Evolutionary conservation across 1,140 invertebrate genomes (phyloP), one percentile per base, ranked within the genome.

Genomic region (Zaprionus ghesquierei): DNA sequence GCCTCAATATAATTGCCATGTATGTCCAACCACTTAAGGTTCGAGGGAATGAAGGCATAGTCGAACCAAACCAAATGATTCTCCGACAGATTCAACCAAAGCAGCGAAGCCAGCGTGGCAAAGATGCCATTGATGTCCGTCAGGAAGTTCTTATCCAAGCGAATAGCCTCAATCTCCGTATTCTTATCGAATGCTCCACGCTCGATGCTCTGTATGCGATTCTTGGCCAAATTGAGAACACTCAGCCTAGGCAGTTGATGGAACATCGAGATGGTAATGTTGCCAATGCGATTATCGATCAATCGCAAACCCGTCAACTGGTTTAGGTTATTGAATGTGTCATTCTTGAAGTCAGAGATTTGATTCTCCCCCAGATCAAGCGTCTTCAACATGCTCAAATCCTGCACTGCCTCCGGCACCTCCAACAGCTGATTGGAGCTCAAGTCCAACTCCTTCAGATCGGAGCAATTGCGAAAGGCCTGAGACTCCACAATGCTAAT

Each of bases 31-130:
- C 96, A 97, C 89, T 96, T 95, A 2, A 97, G 93, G 84, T 94
- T 95, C 44, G 93, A 93, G 1, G 97, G 97, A 58, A 98, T 93
- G 75, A 96, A 94, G 33, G 94, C 94, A 87, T 97, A 97, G 89
- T 97, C 96, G 90, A 97, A 97, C 93, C 95, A 95, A 15, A 95
- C 94, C 76, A 97, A 93, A 89, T 94, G 94, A 92, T 98, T 98
- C 92, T 96, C 96, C 10, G 96, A 97, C 66, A 97, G 94, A 93
- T 97, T 97, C 12, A 97, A 91, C 96, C 96, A 97, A 63, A 96
- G 92, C 54, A 97, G 92, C 69, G 95, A 95, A 5, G 94, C 94
- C 38, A 96, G 93, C 46, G 96, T 95, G 22, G 94, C 94, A 86
- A 98, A 97, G 50, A 97, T 94, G 2, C 94, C 94, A 75, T 95